Percentiles rank a stretch among this genome's conserved stretches.
Conservation (phyloP, 2,113 vertebrate genomes). For the Athene noctua region DNA sequence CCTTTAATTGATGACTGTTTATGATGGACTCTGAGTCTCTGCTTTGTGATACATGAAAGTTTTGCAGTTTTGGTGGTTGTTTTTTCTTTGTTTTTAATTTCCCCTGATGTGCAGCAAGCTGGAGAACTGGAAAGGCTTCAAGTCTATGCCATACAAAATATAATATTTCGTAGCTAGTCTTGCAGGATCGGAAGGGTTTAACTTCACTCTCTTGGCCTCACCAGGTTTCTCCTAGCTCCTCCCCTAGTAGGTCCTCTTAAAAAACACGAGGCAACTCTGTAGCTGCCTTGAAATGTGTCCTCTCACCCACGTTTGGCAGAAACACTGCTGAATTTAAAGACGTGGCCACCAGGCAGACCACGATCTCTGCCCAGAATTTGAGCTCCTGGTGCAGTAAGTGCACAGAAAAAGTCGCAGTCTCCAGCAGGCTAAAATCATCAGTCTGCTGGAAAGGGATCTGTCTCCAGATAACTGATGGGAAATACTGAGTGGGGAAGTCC, state of each 20-base stretch:
- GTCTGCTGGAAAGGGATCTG: not conserved
- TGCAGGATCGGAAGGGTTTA: not conserved
- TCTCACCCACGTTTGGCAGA: not conserved
- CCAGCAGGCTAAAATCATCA: not conserved
- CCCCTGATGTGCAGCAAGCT: not conserved
- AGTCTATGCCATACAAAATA: not conserved
- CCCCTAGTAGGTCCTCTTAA: not conserved
- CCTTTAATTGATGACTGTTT: not conserved
- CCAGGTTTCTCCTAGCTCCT: not conserved
- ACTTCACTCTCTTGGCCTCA: not conserved
- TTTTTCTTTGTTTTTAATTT: slow-evolving; percentile 1
- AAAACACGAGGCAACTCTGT: rapidly evolving
- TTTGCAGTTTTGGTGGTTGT: not conserved
- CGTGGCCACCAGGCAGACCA: not conserved
- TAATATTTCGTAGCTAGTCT: not conserved
- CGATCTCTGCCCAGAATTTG: not conserved
- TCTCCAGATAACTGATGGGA: not conserved
- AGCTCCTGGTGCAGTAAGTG: not conserved
- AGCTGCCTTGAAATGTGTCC: not conserved
- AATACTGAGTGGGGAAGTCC: not conserved
- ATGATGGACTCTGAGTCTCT: not conserved
- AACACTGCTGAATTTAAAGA: not conserved
- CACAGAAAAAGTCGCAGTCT: not conserved
- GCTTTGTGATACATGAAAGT: not conserved
- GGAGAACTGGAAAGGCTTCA: not conserved